Percentiles rank a stretch among this genome's conserved stretches.
Conservation (phyloP, 92 coral and sea anemone genomes). For the Meandrina meandrites region DNA sequence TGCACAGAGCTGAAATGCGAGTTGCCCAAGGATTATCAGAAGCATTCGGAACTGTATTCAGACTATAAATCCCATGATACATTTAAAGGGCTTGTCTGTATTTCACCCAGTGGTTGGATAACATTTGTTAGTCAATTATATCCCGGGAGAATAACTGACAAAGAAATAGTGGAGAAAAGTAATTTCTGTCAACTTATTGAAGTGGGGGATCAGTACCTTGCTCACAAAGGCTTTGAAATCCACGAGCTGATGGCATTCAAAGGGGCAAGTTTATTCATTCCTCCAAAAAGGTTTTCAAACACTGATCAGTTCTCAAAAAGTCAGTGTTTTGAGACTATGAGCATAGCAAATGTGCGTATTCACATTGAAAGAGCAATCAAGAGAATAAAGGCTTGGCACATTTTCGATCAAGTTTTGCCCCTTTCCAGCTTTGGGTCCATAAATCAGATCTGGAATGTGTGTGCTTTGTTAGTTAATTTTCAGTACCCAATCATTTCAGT, state of each 20-base stretch:
- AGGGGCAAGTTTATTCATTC: constrained; percentile 2
- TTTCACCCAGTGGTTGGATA: constrained; percentile 45
- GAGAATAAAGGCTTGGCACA: constrained; percentile 61
- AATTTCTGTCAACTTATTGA: constrained; percentile 42
- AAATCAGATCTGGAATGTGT: constrained; percentile 61
- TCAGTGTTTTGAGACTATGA: constrained; percentile 50
- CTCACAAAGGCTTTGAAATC: constrained; percentile 38
- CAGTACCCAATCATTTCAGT: constrained; percentile 4
- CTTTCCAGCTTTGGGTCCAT: constrained; percentile 33
- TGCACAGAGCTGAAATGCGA: constrained; percentile 56
- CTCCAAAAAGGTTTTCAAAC: constrained; percentile 49
- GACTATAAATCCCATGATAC: constrained; percentile 51
- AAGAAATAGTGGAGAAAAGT: constrained; percentile 41
- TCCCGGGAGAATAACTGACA: constrained; percentile 50
- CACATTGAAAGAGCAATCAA: constrained; percentile 59
- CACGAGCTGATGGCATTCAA: constrained; percentile 21
- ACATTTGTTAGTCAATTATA: constrained; percentile 53
- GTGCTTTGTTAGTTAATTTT: constrained; percentile 41
- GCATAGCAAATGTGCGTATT: constrained; percentile 49
- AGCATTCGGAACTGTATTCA: constrained; percentile 50
- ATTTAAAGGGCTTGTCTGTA: constrained; percentile 36
- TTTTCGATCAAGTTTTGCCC: constrained; percentile 46
- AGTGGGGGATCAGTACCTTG: constrained; percentile 33
- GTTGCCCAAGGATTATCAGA: constrained; percentile 46
- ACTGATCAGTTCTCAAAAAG: constrained; percentile 49